Conservation (phyloP, 2,113 vertebrate species). For the Gavialis gangeticus region DNA sequence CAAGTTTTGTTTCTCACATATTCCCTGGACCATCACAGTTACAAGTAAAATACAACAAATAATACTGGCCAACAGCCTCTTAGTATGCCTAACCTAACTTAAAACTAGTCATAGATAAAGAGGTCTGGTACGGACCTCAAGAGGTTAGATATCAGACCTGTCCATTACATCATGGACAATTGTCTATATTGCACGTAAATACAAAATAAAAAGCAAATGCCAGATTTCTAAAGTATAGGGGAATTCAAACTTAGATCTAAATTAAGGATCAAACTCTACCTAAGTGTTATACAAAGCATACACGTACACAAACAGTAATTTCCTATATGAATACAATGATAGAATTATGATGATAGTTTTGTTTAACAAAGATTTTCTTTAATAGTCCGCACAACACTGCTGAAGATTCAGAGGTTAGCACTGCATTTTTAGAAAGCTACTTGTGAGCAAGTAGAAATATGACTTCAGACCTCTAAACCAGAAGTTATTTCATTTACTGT, state of each 20-base stretch:
- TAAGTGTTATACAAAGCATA: not conserved
- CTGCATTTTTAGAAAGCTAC: not conserved
- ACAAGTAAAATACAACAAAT: not conserved
- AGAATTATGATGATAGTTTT: not conserved
- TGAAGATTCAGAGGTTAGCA: not conserved
- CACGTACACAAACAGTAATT: not conserved
- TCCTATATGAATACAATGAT: not conserved
- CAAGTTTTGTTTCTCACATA: not conserved
- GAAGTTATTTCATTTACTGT: not conserved
- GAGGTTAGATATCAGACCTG: rapidly evolving
- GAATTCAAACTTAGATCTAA: not conserved
- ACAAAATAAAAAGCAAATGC: not conserved
- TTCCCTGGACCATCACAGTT: too few relatives aligned
- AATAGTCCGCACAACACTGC: not conserved
- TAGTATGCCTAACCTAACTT: not conserved
- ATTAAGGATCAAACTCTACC: not conserved
- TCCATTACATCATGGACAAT: too few relatives aligned
- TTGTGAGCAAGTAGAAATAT: not conserved
- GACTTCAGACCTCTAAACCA: not conserved
- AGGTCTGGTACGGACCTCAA: rapidly evolving
- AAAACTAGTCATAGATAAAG: not conserved
- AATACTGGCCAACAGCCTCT: not conserved
- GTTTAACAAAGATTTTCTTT: not conserved
- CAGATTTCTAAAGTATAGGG: not conserved
- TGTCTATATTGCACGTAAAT: not conserved